Evolutionary conservation across 2,888 invertebrate genomes (phyloP).

Genomic region (Biston stratarius): DNA sequence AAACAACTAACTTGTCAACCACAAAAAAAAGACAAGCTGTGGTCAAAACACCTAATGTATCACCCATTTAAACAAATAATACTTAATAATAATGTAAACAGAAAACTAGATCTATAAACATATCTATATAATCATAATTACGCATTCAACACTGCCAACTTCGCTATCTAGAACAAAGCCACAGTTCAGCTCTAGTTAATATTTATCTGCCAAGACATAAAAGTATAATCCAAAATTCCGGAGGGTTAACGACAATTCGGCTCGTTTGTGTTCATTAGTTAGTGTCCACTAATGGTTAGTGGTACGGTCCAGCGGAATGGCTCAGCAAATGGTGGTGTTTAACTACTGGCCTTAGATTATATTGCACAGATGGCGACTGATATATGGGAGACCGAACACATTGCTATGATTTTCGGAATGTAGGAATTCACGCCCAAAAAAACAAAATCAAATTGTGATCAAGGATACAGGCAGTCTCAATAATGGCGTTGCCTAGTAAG

Average conservation of each 20-base stretch:
- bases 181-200: slow-evolving; percentile 33
- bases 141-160: background rate
- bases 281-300: slow-evolving; percentile 75
- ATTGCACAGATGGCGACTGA: slow-evolving; percentile 30
- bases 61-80: no score
- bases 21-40: no score
- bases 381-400: slow-evolving; percentile 14
- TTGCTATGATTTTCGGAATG: background rate
- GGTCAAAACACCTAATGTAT: background rate
- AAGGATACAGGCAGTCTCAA: no score
- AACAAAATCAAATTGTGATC: background rate
- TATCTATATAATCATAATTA: background rate
- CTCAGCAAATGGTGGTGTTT: slow-evolving; percentile 67
- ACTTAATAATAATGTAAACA: background rate
- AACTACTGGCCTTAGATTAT: slow-evolving; percentile 58
- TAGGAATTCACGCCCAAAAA: background rate
- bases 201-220: slow-evolving; percentile 44
- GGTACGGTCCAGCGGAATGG: slow-evolving; percentile 68
- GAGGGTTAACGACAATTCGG: slow-evolving; percentile 48
- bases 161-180: slow-evolving; percentile 21
- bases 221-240: slow-evolving; percentile 49
- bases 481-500: no score
- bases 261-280: slow-evolving; percentile 80
- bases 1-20: no score
- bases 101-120: background rate